Evolutionary conservation across 2,797 vertebrate genomes (phyloP).

Genomic region (Mionectes olivaceus): DNA sequence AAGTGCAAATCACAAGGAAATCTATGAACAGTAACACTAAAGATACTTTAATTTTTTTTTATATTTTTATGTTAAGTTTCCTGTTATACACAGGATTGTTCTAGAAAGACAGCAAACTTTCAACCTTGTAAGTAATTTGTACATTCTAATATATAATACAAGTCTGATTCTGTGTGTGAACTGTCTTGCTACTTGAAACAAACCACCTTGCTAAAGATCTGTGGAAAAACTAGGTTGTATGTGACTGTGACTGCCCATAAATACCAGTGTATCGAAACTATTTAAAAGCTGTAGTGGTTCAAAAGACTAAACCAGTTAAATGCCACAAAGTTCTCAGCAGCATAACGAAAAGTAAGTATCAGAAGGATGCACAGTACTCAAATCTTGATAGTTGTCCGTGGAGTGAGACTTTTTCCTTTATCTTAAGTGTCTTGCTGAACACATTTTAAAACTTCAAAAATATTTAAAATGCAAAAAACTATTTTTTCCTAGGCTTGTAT

Average conservation of each 20-base stretch:
- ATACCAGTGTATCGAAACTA: background rate
- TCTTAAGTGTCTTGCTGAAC: background rate
- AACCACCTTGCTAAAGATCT: background rate
- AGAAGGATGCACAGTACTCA: background rate
- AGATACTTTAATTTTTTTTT: background rate
- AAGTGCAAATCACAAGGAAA: background rate
- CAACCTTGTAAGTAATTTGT: background rate
- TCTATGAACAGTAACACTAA: background rate
- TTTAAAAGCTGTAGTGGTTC: background rate
- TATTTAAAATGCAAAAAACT: background rate
- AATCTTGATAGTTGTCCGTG: background rate
- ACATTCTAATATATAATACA: background rate
- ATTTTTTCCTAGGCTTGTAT: background rate
- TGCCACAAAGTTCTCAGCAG: background rate
- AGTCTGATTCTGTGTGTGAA: background rate
- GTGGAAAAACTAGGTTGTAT: background rate
- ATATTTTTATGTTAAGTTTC: background rate
- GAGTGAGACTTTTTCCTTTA: background rate
- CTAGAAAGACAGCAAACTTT: background rate
- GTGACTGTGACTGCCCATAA: background rate
- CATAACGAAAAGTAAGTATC: background rate
- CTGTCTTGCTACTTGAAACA: background rate
- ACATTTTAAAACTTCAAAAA: background rate
- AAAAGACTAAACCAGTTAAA: background rate
- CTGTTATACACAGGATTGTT: background rate